Evolutionary conservation across 2,113 vertebrate genomes (phyloP).

Genomic region (Hystrix cristata): DNA sequence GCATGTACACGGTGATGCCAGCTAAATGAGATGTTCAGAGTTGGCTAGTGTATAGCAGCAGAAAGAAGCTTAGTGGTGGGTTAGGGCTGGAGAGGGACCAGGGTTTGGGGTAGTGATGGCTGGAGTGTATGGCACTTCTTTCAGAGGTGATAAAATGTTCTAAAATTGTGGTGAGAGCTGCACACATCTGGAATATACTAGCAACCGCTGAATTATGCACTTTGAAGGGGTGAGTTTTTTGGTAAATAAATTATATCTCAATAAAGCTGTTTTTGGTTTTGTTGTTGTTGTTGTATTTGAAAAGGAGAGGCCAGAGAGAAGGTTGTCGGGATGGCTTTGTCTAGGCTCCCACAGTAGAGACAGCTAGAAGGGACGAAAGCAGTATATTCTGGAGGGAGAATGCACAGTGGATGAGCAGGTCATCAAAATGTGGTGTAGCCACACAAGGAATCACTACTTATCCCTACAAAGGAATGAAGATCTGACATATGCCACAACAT

Average conservation of each 20-base stretch:
- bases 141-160: not conserved
- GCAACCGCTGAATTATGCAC: not conserved
- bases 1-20: accelerated
- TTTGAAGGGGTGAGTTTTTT: not conserved
- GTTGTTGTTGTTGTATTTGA: not conserved
- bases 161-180: too few relatives aligned
- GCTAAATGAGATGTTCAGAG: not conserved
- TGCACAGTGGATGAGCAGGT: too few relatives aligned
- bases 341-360: too few relatives aligned
- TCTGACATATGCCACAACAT: not conserved
- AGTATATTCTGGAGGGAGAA: too few relatives aligned
- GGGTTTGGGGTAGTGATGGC: not conserved
- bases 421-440: too few relatives aligned
- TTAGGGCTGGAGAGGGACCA: not conserved
- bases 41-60: not conserved
- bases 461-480: not conserved
- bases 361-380: too few relatives aligned
- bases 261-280: not conserved
- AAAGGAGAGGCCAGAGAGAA: not conserved
- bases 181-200: not conserved
- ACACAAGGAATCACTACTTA: too few relatives aligned
- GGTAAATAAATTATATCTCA: not conserved
- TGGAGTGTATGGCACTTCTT: not conserved
- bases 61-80: accelerated
- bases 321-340: not conserved